A percentile compares a stretch with the other conserved stretches of the same genome.
Evolutionary conservation across 2,797 vertebrate genomes (phyloP).

Genomic region (Girardinus metallicus): DNA sequence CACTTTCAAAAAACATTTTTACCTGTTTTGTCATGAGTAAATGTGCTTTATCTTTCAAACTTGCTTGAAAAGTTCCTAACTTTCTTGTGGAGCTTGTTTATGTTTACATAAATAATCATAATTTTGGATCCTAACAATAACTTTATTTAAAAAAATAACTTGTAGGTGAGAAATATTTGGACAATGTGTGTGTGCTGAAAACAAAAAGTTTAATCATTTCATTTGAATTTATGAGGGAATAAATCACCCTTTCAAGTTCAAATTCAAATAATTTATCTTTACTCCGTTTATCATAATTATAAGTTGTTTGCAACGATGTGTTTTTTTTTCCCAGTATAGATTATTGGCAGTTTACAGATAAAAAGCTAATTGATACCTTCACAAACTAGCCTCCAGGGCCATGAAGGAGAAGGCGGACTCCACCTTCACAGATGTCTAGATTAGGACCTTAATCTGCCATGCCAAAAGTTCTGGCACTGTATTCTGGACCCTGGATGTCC

Average conservation of each 20-base stretch:
- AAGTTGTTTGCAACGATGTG: neutral
- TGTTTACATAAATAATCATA: neutral
- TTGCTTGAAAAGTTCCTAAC: neutral
- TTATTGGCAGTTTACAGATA: neutral
- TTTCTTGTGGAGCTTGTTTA: neutral
- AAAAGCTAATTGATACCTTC: conserved; percentile 3
- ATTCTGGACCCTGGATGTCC: conserved; percentile 64
- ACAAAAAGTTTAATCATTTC: neutral
- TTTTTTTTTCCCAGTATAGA: neutral
- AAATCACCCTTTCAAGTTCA: neutral
- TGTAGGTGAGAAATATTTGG: neutral
- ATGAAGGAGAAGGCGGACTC: conserved; percentile 28
- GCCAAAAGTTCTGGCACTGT: conserved; percentile 72
- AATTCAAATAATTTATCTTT: neutral
- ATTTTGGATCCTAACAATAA: neutral
- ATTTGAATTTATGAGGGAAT: neutral
- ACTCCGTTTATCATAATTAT: neutral
- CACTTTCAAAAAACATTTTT: neutral
- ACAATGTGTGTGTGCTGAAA: neutral
- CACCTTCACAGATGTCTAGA: conserved; percentile 72
- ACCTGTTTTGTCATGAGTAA: neutral
- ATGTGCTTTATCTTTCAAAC: neutral
- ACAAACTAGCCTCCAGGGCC: neutral
- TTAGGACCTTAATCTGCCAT: conserved; percentile 71
- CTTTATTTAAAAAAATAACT: neutral